Base-by-base conservation (phyloP, 2,113 vertebrate genomes). In the Nyctibius bracteatus region DNA sequence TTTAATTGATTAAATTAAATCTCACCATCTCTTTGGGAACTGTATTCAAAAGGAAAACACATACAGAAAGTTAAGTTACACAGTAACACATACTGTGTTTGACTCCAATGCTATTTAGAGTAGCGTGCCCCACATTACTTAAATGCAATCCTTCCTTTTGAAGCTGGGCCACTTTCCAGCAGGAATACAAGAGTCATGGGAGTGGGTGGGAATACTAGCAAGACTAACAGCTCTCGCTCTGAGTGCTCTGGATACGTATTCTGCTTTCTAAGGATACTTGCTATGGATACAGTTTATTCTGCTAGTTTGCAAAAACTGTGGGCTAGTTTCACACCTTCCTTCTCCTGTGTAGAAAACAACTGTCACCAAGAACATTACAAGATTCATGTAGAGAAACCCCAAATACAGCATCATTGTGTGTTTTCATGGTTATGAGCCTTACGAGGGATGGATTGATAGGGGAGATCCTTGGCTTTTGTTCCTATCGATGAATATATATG, bases 261-360 rank as follows among this genome's bases (percentile, higher is more conserved):
- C 77, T 71, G 65, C 57, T 87, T 96, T 95, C 94, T 96, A 95
- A 97, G 96, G 89, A 96, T 95, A 96, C 44, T 81, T 47, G 23
- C 77, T 74, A 37, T 44, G 52, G 83, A 52, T 41, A 96, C 0
- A 1, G 28, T 31, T 71, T 63, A 84, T 95, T 94, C 81, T 81
- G 52, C 51, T 87, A 44, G 68, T 23, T 92, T 13, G 61, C 77
- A 84, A 92, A 91, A 96, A 78, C 9, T 79, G 93, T 71, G 86
- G 91, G 81, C 51, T 95, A 81, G 61, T 79, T 96, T 97, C 89
- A 92, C 95, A 46, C 91, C 54, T 91, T 66, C 47, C 10, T 52
- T 94, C 61, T 81, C 30, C 73, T 67, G 35, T 85, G 73, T 81
- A 75, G 93, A 84, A 96, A 96, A 91, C 83, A 81, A 68, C 46